Evolutionary conservation across 2,113 vertebrate genomes (phyloP).

Genomic region (Rattus rattus): DNA sequence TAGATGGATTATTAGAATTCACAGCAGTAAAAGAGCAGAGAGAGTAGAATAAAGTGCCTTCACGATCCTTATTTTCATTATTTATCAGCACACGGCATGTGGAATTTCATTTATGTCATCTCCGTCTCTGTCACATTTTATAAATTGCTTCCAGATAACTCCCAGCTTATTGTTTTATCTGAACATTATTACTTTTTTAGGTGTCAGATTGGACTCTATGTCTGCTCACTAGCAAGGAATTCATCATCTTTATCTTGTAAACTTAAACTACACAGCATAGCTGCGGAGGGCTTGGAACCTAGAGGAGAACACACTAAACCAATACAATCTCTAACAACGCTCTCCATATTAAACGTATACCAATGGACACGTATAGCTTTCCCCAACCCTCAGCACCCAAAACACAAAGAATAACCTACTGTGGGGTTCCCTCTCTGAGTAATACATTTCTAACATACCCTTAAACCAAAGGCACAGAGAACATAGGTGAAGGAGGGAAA

Average conservation of each 20-base stretch:
- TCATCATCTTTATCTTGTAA: background rate
- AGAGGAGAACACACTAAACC: too few species aligned
- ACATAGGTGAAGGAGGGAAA: background rate
- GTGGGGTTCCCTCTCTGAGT: background rate
- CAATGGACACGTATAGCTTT: accelerated
- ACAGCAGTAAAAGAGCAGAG: background rate
- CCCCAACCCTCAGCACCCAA: too few species aligned
- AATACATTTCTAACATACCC: background rate
- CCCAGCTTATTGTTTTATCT: background rate
- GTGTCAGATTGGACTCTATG: too few species aligned
- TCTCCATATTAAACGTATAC: background rate
- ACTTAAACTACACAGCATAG: background rate
- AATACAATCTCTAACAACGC: background rate
- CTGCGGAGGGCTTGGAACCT: background rate
- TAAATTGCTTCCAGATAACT: background rate
- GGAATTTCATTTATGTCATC: background rate
- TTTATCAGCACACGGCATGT: background rate
- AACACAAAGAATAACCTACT: background rate
- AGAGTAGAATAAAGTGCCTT: background rate
- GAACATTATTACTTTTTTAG: background rate
- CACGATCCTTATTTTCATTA: background rate
- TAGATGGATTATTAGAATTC: background rate
- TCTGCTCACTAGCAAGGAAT: background rate
- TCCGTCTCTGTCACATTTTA: background rate
- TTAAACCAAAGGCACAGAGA: background rate